Base-by-base conservation (phyloP, 2,113 vertebrate genomes). In the Leptobrachium leishanense region DNA sequence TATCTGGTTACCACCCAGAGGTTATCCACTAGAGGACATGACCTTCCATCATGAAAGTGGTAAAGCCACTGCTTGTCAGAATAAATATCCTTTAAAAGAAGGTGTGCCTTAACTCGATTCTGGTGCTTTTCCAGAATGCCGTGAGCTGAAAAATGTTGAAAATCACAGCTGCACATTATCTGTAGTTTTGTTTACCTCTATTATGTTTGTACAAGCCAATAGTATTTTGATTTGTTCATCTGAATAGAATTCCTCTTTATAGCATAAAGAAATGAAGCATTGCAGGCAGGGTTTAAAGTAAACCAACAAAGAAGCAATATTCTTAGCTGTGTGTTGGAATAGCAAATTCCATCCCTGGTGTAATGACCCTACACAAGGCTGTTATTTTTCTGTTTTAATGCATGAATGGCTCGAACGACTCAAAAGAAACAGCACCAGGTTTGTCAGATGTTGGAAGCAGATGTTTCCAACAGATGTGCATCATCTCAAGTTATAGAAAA, bases 381-480 rank as follows among this genome's bases (percentile, higher is more conserved):
- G 54, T 40, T 77, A 62, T 70, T 59, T 80, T 74, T 68, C 43
- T 57, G 40, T 68, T 67, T 74, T 59, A 80, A 80, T 68, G 77
- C 63, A 73, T 80, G 70, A 73, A 59, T 31, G 70, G 41, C 20
- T 81, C 64, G 20, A 31, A 31, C 20, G 20, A 31, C 20, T 31
- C 20, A 31, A 31, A 62, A 64, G 68, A 68, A 81, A 55, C 65
- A 4, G 55, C 72, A 81, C 53, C 64, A 62, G 72, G 63, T 74
- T 66, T 66, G 59, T 81, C 78, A 74, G 78, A 81, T 81, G 78
- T 13, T 68, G 54, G 8, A 68, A 74, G 72, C 78, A 81, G 78
- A 74, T 79, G 77, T 74, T 63, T 66, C 2, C n/a, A 53, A 40
- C 72, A 81, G 72, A 81, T 80, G 77, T 67, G 70, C n/a, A 43